These are phyloP conservation scores for Anthonomus grandis DNA, from an alignment of 1,140 invertebrate genomes.

Conservation along the genomic window DNA sequence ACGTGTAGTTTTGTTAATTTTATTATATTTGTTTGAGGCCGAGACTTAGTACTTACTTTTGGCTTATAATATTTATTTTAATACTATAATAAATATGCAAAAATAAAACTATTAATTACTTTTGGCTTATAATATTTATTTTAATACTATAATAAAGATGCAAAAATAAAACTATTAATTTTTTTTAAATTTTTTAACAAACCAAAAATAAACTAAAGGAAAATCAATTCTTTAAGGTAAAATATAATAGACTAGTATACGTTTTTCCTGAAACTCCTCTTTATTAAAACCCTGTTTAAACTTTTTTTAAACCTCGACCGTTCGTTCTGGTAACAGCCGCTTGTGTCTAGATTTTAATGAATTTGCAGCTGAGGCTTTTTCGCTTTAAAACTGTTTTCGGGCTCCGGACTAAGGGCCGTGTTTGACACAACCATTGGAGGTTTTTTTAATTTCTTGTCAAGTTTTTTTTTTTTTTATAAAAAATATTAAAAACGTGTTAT, in stretches of 20 bases:
- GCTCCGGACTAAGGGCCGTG: constrained; percentile 10
- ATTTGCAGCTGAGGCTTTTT: constrained; percentile 13
- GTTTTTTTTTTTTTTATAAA: too few relatives aligned
- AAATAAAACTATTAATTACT: too few relatives aligned
- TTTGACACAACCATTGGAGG: too few relatives aligned
- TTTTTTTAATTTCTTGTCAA: too few relatives aligned
- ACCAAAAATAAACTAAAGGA: not conserved
- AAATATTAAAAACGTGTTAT: too few relatives aligned
- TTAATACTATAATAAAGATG: too few relatives aligned
- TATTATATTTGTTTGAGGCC: too few relatives aligned
- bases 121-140: too few relatives aligned
- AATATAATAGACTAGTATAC: constrained; percentile 19
- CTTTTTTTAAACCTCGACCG: constrained; percentile 13
- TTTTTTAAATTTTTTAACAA: not conserved
- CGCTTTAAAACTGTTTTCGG: constrained; percentile 11
- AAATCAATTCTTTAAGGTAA: constrained; percentile 12
- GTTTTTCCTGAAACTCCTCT: constrained; percentile 11
- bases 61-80: too few relatives aligned
- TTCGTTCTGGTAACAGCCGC: constrained; percentile 13
- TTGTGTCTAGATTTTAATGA: constrained; percentile 18
- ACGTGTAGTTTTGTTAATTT: too few relatives aligned
- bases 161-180: not conserved
- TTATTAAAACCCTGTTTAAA: constrained; percentile 15
- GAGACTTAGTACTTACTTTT: too few relatives aligned
- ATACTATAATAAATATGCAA: too few relatives aligned